phyloP scores from a whole-genome alignment of 2,888 invertebrate species.

The Petrolisthes cinctipes region DNA sequence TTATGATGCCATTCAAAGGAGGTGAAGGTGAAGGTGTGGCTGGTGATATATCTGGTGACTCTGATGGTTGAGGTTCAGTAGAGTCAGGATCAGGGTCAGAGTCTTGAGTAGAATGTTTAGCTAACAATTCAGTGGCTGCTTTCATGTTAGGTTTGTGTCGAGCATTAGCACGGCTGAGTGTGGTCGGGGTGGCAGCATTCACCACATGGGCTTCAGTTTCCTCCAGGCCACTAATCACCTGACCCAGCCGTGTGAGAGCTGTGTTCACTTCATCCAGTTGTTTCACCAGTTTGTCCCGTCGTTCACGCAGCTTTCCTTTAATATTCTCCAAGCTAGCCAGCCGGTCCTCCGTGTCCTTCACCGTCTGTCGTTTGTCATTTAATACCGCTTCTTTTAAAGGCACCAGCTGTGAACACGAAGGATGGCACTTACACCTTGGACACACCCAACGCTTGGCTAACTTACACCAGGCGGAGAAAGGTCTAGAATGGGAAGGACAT shows the following conservation, averaged over 20 bases:
- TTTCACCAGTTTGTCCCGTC: background rate
- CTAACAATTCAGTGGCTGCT: background rate
- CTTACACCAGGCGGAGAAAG: background rate
- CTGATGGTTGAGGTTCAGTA: background rate
- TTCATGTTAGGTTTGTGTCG: background rate
- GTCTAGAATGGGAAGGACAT: background rate
- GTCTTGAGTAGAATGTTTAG: background rate
- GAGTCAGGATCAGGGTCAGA: no score
- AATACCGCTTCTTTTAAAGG: background rate
- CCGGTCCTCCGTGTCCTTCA: background rate
- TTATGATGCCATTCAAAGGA: background rate
- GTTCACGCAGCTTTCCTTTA: background rate
- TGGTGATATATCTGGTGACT: background rate
- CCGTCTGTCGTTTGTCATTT: background rate
- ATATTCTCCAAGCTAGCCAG: background rate
- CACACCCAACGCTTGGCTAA: background rate
- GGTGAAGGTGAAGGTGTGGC: constrained; percentile 8
- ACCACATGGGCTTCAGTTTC: background rate
- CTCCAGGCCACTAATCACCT: background rate
- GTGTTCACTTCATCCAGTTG: background rate
- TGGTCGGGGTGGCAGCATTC: background rate
- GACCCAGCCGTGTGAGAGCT: background rate
- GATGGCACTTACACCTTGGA: background rate
- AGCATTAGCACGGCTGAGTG: background rate
- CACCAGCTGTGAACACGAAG: background rate